phyloP scores from a whole-genome alignment of 2,113 vertebrate genomes.

The Psittacula cyanocephala region DNA sequence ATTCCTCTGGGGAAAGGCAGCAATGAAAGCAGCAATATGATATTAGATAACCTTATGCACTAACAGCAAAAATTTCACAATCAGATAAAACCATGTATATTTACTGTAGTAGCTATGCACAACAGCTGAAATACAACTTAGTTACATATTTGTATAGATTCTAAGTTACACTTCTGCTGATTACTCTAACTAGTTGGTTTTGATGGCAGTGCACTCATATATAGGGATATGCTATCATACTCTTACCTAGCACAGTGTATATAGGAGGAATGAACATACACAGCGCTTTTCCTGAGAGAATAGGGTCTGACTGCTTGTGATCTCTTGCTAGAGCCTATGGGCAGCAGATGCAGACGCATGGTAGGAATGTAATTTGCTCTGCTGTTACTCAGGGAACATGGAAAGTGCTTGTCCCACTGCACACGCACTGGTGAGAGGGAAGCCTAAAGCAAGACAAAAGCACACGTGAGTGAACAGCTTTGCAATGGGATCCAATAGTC shows the following conservation, averaged over 20 bases:
- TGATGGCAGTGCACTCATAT: not conserved
- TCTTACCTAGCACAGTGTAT: not conserved
- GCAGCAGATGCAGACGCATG: not conserved
- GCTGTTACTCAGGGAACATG: fast-evolving
- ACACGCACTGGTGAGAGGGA: fast-evolving
- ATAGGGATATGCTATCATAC: not conserved
- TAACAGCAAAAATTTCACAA: not conserved
- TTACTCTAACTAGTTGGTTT: not conserved
- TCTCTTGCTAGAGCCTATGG: not conserved
- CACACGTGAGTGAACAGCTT: not conserved
- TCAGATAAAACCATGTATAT: not conserved
- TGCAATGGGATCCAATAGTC: not conserved
- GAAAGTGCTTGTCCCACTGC: not conserved
- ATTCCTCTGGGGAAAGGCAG: not conserved
- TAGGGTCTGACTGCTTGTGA: not conserved
- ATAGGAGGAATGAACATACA: not conserved
- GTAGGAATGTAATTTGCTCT: not conserved
- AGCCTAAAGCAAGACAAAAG: not conserved
- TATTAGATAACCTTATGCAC: not conserved
- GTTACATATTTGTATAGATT: not conserved
- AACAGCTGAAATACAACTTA: not conserved
- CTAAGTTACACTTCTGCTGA: not conserved
- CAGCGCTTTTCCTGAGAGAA: not conserved
- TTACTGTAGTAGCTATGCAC: not conserved
- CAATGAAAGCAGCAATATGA: not conserved